Evolutionary conservation across 2,797 vertebrate genomes (phyloP).

Genomic region (Gambelia wislizenii): DNA sequence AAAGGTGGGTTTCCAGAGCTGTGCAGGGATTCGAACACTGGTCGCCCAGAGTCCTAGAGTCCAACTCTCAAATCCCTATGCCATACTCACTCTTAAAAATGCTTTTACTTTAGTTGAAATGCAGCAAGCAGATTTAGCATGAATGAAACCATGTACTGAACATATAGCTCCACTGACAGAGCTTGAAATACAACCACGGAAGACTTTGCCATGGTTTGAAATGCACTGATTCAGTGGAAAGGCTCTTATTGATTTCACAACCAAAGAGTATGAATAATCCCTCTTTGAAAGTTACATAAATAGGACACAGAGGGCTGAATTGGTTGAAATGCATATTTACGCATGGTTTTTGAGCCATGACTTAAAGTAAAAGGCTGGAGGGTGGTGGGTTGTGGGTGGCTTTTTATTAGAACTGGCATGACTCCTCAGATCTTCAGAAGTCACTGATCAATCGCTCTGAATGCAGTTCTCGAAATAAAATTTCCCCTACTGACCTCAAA

Average conservation of each 20-base stretch:
- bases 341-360: not conserved
- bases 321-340: not conserved
- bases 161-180: not conserved
- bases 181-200: not conserved
- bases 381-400: not conserved
- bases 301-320: not conserved
- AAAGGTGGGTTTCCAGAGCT: too few species aligned
- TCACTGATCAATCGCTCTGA: not conserved
- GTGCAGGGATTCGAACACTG: too few species aligned
- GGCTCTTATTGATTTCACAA: not conserved
- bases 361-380: not conserved
- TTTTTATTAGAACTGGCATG: constrained; percentile 40
- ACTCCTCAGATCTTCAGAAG: constrained; percentile 37
- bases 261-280: constrained; percentile 35
- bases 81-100: too few species aligned
- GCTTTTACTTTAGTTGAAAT: constrained; percentile 6
- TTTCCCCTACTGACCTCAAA: not conserved
- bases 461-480: not conserved
- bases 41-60: too few species aligned
- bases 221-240: not conserved
- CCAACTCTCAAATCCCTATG: not conserved
- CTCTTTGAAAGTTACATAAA: constrained; percentile 29
- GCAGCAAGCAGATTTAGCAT: constrained; percentile 7
- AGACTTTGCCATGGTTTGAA: constrained; percentile 13
- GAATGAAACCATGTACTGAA: not conserved